Evolutionary conservation across 1,140 invertebrate genomes (phyloP), one percentile per base, ranked within the genome.

Genomic region (Nephila pilipes): DNA sequence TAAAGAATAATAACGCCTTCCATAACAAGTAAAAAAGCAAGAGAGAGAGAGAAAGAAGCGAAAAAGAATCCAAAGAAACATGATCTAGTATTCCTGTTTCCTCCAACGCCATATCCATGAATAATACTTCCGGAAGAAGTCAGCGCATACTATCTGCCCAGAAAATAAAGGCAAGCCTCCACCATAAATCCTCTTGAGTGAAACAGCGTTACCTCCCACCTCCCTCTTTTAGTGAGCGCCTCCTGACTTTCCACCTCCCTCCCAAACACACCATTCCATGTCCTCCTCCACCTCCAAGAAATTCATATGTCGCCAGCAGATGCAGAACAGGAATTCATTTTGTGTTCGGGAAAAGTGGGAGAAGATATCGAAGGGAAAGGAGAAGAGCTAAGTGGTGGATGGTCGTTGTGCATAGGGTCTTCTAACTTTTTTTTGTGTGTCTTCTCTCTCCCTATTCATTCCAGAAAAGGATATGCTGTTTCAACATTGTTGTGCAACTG

Each of bases 61-160:
- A 5, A 16, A 18, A 54, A 89, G 87, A 89, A 89, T 38, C 38
- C 58, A 54, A 75, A 85, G 90, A 92, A 92, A 92, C 90, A 92
- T 92, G 90, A 92, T 92, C 80, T 81, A 92, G 90, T 92, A 85
- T 63, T 60, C 89, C 75, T 85, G 79, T 75, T 85, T 92, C 90
- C 90, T 65, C 69, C 29, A 63, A 60, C 89, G 79, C 89, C 89
- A 90, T 90, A 92, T 85, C 90, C 90, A 92, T 92, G 90, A 92
- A 92, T 92, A 92, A 92, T 92, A 92, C 90, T 92, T 92, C 90
- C 90, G 57, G 90, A 69, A 57, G 36, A 92, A 85, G 89, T 90
- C 89, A 90, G 89, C 54, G 89, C 79, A 83, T 90, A 63, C 75
- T 79, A 90, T 90, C 89, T 81, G 79, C 36, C 89, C 32, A 90